Base-by-base conservation (phyloP, 2,888 invertebrate genomes). In the Disparrhopalites patrizii region DNA sequence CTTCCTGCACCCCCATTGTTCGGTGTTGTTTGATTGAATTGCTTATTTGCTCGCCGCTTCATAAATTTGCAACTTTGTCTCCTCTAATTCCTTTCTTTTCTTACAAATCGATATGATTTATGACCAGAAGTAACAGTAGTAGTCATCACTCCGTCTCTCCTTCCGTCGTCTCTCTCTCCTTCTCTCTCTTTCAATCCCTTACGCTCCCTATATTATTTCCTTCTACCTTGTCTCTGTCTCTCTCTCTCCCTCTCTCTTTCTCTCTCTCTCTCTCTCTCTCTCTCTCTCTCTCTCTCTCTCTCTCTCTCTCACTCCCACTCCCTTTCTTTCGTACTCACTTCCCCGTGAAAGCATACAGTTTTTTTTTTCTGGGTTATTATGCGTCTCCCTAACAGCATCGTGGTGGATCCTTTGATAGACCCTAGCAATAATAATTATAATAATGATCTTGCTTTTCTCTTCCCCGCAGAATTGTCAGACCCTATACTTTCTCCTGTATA, bases 51-150 rank as follows among this genome's bases (percentile, higher is more conserved):
- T 68, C 64, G 67, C 68, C 74, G 74, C 71, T 73, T 71, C 74
- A 73, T 74, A 72, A 74, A 74, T 74, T 70, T 72, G 66, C 70
- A 70, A 72, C 69, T 71, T 71, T 68, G 63, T 51, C 51, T 63
- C 64, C 55, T 62, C 65, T 61, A 47, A 63, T 63, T 65, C 60
- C 63, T 67, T 65, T 67, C 65, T 67, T 63, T 63, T 64, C 64
- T 33, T 66, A 63, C 51, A 60, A 67, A 66, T 62, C 66, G 52
- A 65, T 65, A 40, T 66, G 66, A 66, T 66, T 66, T 66, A 66
- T 66, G 51, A 61, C 43, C 43, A 43, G 30, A 20, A 27, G 23
- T 47, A 20, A 47, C 47, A 23, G 8, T 10, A 7, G 25, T 36
- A 33, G 56, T 56, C 52, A 15, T 13, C 52, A 28, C 52, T 52